Percentiles rank a stretch among this genome's conserved stretches.
These are phyloP conservation scores for Glareola pratincola DNA, from an alignment of 2,113 vertebrate genomes.

Conservation along the genomic window DNA sequence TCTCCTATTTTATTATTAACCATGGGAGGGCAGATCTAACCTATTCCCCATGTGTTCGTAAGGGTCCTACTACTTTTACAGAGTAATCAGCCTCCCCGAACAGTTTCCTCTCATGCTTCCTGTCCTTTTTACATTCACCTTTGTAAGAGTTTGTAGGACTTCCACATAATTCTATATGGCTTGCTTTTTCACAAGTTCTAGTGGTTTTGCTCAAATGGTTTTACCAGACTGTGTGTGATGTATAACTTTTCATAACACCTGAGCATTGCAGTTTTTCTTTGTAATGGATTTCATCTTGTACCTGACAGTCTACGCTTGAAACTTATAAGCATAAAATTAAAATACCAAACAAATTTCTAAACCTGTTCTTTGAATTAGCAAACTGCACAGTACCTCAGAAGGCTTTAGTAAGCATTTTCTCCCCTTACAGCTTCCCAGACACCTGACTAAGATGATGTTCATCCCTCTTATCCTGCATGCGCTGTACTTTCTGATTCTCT, in stretches of 20 bases:
- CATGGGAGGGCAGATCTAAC: not conserved
- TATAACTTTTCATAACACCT: conserved; percentile 14
- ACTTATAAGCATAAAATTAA: conserved; percentile 56
- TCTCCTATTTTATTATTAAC: not conserved
- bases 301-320: not conserved
- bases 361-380: not conserved
- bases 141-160: not conserved
- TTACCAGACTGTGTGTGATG: not conserved
- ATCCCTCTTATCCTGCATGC: not conserved
- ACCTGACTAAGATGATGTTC: not conserved
- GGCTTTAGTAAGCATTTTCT: not conserved
- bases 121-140: not conserved
- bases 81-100: not conserved
- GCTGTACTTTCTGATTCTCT: not conserved
- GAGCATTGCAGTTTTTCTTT: conserved; percentile 11
- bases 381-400: not conserved
- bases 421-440: not conserved
- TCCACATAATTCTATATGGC: not conserved
- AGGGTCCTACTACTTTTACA: not conserved
- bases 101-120: not conserved
- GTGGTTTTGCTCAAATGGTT: not conserved
- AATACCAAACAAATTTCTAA: conserved; percentile 1
- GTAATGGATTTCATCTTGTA: conserved; percentile 35
- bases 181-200: not conserved
- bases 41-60: not conserved